Percentiles rank a stretch among this genome's conserved stretches.
Evolutionary conservation across 2,888 invertebrate genomes (phyloP).

Genomic region (Beris chalybata): DNA sequence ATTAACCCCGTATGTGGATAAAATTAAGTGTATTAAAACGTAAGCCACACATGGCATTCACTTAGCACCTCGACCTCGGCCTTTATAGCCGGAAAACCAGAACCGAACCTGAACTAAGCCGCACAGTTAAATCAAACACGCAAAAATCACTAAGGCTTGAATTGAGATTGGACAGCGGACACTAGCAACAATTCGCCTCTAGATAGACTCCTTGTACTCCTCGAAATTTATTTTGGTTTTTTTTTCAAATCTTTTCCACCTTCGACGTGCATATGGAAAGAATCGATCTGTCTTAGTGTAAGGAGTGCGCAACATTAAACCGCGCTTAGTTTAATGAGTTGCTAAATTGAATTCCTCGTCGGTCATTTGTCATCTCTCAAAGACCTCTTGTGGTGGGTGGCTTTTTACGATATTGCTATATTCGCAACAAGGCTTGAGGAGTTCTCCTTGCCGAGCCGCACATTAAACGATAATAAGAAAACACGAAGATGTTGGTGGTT

Average conservation of each 20-base stretch:
- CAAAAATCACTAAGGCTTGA: no score
- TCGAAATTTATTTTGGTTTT: not conserved
- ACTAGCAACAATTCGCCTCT: not conserved
- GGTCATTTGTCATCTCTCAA: slow-evolving; percentile 35
- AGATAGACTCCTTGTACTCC: not conserved
- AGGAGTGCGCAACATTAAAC: slow-evolving; percentile 20
- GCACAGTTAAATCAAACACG: no score
- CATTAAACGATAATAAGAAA: no score
- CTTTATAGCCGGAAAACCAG: not conserved
- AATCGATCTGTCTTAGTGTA: slow-evolving; percentile 24
- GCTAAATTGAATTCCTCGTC: slow-evolving; percentile 35
- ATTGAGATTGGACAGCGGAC: not conserved
- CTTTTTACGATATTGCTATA: no score
- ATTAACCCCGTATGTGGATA: slow-evolving; percentile 5
- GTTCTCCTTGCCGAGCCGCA: no score
- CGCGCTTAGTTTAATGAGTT: slow-evolving; percentile 34
- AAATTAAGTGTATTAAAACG: no score
- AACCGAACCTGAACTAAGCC: no score
- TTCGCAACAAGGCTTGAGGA: no score
- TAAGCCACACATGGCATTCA: not conserved
- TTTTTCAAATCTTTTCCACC: not conserved
- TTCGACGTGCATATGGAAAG: slow-evolving; percentile 16
- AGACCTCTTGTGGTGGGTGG: slow-evolving; percentile 24
- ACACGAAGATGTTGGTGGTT: no score
- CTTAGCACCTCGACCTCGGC: slow-evolving; percentile 11